phyloP scores from a whole-genome alignment of 2,113 vertebrate genomes.

The Apteryx owenii region DNA sequence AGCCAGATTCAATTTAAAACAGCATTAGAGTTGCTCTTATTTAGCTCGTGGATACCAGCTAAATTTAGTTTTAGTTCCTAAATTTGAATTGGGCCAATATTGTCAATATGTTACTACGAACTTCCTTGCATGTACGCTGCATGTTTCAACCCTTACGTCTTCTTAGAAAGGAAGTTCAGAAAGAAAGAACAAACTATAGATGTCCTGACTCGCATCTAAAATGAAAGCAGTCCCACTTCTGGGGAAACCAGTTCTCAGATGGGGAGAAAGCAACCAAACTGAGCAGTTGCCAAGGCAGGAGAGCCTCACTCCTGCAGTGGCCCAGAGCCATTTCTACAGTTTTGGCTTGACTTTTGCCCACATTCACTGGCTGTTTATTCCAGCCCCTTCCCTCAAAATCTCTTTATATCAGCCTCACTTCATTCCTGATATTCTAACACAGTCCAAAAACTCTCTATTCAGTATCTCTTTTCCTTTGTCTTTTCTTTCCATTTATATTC shows the following conservation, averaged over 20 bases:
- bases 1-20: neutral
- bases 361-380: neutral
- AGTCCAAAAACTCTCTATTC: neutral
- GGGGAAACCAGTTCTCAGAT: neutral
- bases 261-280: neutral
- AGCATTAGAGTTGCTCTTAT: neutral
- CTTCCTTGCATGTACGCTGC: rapidly evolving
- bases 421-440: neutral
- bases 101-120: neutral
- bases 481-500: neutral
- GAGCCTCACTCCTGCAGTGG: neutral
- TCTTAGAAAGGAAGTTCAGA: neutral
- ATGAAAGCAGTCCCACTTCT: neutral
- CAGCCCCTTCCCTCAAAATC: neutral
- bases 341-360: neutral
- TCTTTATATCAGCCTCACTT: neutral
- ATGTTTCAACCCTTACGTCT: neutral
- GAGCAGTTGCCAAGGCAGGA: neutral
- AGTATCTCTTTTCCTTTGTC: neutral
- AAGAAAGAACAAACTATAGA: neutral
- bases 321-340: neutral
- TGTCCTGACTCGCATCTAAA: neutral
- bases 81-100: neutral
- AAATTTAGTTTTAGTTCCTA: neutral
- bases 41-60: neutral